Percentiles rank a stretch among this genome's conserved stretches.
Evolutionary conservation across 30 jellyfish, hydroid and myxozoan species (phyloP).

Genomic region (Rhopilema esculentum): DNA sequence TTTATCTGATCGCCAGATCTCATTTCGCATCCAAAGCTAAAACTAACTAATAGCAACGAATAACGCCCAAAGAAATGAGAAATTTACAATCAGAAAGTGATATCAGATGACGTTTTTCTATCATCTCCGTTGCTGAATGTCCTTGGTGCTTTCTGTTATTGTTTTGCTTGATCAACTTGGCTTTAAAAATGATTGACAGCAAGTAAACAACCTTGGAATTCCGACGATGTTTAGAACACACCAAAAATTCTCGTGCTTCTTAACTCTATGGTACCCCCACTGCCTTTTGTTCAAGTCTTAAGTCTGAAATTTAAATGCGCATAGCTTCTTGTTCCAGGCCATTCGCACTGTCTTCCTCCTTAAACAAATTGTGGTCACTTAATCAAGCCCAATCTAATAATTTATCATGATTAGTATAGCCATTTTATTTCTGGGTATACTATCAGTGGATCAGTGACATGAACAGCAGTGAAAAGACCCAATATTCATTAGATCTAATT

Average conservation of each 20-base stretch:
- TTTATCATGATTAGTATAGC: constrained; percentile 5
- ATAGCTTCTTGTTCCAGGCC: constrained; percentile 53
- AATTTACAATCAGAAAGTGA: too few relatives aligned
- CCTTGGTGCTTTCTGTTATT: too few relatives aligned
- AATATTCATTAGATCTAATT: constrained; percentile 50
- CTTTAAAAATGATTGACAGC: too few relatives aligned
- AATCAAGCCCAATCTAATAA: constrained; percentile 20
- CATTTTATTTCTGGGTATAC: constrained; percentile 44
- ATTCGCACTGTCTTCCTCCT: constrained; percentile 28
- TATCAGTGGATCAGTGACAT: constrained; percentile 47
- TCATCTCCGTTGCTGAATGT: too few relatives aligned
- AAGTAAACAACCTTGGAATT: background rate
- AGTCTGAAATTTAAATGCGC: background rate
- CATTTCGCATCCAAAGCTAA: too few relatives aligned
- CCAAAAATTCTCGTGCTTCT: background rate
- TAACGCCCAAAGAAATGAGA: too few relatives aligned
- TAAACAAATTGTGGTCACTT: constrained; percentile 34
- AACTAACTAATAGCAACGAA: too few relatives aligned
- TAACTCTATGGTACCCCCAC: background rate
- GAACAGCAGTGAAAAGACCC: constrained; percentile 23
- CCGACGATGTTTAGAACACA: background rate
- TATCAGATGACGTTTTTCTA: too few relatives aligned
- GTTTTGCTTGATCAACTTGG: too few relatives aligned
- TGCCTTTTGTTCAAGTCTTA: background rate
- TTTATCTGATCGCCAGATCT: too few relatives aligned